These are phyloP conservation scores for Lordiphosa mommai DNA, from an alignment of 1,140 invertebrate species.

Conservation along the genomic window DNA sequence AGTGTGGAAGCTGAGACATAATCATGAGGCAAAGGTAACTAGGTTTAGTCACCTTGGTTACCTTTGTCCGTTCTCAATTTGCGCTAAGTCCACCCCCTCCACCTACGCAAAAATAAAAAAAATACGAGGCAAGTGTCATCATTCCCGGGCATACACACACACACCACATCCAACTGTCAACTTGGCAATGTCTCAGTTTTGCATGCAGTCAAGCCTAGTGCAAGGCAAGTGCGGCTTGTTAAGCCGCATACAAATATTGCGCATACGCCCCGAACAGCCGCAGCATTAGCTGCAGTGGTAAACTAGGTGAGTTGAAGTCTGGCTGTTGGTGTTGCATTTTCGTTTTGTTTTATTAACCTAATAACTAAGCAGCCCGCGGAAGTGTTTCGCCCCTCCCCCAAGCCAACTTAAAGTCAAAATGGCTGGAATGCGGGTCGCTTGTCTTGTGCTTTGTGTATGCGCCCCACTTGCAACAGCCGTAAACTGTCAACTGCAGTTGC, in stretches of 20 bases:
- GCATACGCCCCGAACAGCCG: slow-evolving; percentile 38
- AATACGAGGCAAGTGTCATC: not conserved
- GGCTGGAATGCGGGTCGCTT: slow-evolving; percentile 64
- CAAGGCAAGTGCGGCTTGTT: slow-evolving; percentile 36
- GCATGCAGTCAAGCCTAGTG: slow-evolving; percentile 10
- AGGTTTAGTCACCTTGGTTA: slow-evolving; percentile 44
- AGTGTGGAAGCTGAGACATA: slow-evolving; percentile 1
- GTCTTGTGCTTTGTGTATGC: slow-evolving; percentile 25
- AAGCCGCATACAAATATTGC: slow-evolving; percentile 69
- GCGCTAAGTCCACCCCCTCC: not conserved
- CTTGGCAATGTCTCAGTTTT: slow-evolving; percentile 33
- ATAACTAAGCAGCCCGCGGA: slow-evolving; percentile 58
- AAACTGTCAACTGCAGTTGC: slow-evolving; percentile 48
- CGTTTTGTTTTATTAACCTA: slow-evolving; percentile 70
- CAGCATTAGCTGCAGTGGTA: not conserved
- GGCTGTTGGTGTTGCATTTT: slow-evolving; percentile 14
- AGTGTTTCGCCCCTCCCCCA: not conserved
- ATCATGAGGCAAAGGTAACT: slow-evolving; percentile 9
- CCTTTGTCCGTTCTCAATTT: slow-evolving; percentile 53
- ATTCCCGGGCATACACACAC: slow-evolving; percentile 9
- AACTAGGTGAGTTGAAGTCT: slow-evolving; percentile 52
- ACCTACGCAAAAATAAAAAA: too few relatives aligned
- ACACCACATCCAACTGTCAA: slow-evolving; percentile 37
- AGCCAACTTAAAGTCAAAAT: slow-evolving; percentile 50
- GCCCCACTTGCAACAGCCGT: slow-evolving; percentile 51